Evolutionary conservation across 2,888 invertebrate species (phyloP).

Genomic region (Synanthedon formicaeformis): DNA sequence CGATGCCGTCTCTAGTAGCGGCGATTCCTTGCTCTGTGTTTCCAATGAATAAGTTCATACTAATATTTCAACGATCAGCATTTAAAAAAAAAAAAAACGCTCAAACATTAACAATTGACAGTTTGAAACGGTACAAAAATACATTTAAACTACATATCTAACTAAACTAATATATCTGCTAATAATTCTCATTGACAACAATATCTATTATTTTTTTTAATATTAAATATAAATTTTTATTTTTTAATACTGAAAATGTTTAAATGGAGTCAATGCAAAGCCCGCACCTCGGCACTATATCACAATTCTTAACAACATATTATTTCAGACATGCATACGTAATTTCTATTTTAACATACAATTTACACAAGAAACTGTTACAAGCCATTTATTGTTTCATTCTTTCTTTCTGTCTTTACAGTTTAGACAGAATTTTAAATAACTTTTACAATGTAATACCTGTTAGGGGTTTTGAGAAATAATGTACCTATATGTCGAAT

Average conservation of each 20-base stretch:
- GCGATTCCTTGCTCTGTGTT: background rate
- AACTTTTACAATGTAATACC: no score
- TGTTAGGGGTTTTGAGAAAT: no score
- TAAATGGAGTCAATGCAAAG: conserved; percentile 6
- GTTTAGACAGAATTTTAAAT: no score
- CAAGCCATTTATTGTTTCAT: no score
- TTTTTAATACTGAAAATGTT: background rate
- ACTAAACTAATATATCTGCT: conserved; percentile 36
- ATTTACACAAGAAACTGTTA: no score
- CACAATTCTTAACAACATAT: conserved; percentile 49
- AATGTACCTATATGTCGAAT: no score
- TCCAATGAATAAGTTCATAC: background rate
- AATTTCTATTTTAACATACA: background rate
- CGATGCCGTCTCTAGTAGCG: no score
- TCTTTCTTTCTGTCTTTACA: no score
- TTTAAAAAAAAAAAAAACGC: background rate
- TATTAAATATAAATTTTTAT: conserved; percentile 4
- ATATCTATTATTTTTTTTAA: conserved; percentile 5
- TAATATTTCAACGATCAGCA: background rate
- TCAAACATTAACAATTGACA: conserved; percentile 34
- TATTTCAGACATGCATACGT: background rate
- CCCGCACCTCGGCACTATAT: conserved; percentile 37
- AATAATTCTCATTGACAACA: conserved; percentile 21
- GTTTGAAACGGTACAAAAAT: conserved; percentile 55
- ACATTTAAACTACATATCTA: conserved; percentile 52